phyloP scores from a whole-genome alignment of 1,140 invertebrate species.

The Camponotus floridanus region DNA sequence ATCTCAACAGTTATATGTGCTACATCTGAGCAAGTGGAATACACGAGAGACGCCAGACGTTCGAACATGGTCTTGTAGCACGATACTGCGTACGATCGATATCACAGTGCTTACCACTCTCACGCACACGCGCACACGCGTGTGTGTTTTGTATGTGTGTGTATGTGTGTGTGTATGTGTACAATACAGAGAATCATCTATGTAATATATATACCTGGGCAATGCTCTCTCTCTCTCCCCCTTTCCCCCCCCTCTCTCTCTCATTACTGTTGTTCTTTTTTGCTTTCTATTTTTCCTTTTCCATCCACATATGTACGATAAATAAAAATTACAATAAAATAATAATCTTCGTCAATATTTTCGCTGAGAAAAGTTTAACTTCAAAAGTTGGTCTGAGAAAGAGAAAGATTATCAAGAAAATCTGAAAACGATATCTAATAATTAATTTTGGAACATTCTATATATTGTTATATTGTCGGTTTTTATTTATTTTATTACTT shows the following conservation, averaged over 20 bases:
- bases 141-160: too few relatives aligned
- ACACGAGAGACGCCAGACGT: slow-evolving; percentile 65
- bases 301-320: background rate
- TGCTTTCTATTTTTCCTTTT: background rate
- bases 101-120: slow-evolving; percentile 78
- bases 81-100: slow-evolving; percentile 82
- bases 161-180: too few relatives aligned
- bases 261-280: background rate
- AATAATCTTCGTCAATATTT: too few relatives aligned
- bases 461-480: background rate
- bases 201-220: too few relatives aligned
- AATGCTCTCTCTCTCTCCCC: background rate
- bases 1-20: background rate
- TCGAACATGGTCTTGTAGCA: slow-evolving; percentile 70
- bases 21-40: slow-evolving; percentile 55
- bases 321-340: too few relatives aligned
- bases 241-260: background rate
- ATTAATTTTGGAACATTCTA: too few relatives aligned
- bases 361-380: too few relatives aligned
- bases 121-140: slow-evolving; percentile 44
- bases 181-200: too few relatives aligned
- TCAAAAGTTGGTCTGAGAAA: too few relatives aligned
- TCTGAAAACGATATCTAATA: too few relatives aligned
- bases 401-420: too few relatives aligned
- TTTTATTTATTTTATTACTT: too few relatives aligned